A percentile compares a stretch with the other conserved stretches of the same genome.
Conservation (phyloP, 37 sponge, comb jelly and placozoan genomes). For the Ianthella basta region DNA sequence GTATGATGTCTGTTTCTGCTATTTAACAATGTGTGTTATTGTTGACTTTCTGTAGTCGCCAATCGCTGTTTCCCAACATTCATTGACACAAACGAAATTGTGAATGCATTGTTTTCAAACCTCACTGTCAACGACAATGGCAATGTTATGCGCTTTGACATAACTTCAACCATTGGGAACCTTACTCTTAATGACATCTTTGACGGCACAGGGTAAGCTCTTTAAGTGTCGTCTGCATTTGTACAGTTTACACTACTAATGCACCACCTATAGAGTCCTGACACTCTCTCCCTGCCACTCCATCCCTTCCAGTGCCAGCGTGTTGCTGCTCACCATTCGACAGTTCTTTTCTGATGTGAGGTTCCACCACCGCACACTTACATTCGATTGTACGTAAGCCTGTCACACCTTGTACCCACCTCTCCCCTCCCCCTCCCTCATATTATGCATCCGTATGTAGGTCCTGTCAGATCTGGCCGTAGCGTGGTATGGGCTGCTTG, state of each 20-base stretch:
- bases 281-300: conserved; percentile 34
- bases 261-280: conserved; percentile 16
- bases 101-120: conserved; percentile 26
- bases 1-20: too few relatives aligned
- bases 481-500: conserved; percentile 82
- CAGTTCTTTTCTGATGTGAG: conserved; percentile 67
- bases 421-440: background rate
- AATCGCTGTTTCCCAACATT: conserved; percentile 80
- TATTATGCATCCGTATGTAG: background rate
- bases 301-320: conserved; percentile 49
- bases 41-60: conserved; percentile 51
- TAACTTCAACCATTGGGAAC: conserved; percentile 17
- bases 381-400: too few relatives aligned
- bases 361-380: too few relatives aligned
- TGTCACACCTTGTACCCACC: too few relatives aligned
- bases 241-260: background rate
- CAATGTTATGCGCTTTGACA: background rate
- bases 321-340: conserved; percentile 46
- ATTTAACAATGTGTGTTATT: background rate
- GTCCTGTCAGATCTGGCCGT: conserved; percentile 68
- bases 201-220: conserved; percentile 64
- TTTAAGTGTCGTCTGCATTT: background rate
- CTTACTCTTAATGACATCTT: conserved; percentile 40
- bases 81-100: conserved; percentile 34
- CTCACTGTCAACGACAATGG: conserved; percentile 47